A percentile compares a stretch with the other conserved stretches of the same genome.
Conservation (phyloP, 2,888 invertebrate species). For the Cantharis rustica region DNA sequence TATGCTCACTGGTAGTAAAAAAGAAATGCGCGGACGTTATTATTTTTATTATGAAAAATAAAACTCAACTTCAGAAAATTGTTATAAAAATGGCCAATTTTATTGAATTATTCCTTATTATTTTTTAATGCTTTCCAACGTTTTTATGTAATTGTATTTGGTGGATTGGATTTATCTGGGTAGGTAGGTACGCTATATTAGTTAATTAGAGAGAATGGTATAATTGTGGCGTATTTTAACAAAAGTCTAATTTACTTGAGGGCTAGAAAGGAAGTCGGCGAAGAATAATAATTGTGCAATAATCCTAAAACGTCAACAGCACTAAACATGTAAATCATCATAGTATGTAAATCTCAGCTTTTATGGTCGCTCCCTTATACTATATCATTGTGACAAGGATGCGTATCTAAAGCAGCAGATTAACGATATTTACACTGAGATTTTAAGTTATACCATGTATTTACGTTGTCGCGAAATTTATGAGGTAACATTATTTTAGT, state of each 20-base stretch:
- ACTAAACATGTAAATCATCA: conserved; percentile 45
- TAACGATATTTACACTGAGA: conserved; percentile 30
- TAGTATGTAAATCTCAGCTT: conserved; percentile 44
- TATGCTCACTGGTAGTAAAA: conserved; percentile 20
- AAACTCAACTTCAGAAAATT: conserved; percentile 10
- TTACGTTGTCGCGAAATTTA: conserved; percentile 21
- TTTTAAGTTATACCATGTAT: conserved; percentile 26
- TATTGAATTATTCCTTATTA: conserved; percentile 18
- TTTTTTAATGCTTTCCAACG: conserved; percentile 10
- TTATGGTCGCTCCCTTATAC: conserved; percentile 35
- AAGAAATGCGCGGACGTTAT: conserved; percentile 15
- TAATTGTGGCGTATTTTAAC: conserved; percentile 11
- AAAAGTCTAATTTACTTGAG: conserved; percentile 13
- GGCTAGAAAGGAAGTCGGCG: conserved; percentile 20
- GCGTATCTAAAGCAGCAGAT: conserved; percentile 29
- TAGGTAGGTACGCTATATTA: not conserved
- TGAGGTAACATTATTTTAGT: conserved; percentile 16
- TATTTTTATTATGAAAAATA: conserved; percentile 24
- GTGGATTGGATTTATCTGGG: not conserved
- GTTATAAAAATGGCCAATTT: conserved; percentile 20
- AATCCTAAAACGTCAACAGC: conserved; percentile 43
- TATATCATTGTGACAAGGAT: conserved; percentile 31
- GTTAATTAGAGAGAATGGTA: not conserved
- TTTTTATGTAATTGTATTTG: not conserved
- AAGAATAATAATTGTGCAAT: conserved; percentile 37